A percentile compares a stretch with the other conserved stretches of the same genome.
Evolutionary conservation across 2,797 vertebrate genomes (phyloP).

Genomic region (Micromesistius poutassou): DNA sequence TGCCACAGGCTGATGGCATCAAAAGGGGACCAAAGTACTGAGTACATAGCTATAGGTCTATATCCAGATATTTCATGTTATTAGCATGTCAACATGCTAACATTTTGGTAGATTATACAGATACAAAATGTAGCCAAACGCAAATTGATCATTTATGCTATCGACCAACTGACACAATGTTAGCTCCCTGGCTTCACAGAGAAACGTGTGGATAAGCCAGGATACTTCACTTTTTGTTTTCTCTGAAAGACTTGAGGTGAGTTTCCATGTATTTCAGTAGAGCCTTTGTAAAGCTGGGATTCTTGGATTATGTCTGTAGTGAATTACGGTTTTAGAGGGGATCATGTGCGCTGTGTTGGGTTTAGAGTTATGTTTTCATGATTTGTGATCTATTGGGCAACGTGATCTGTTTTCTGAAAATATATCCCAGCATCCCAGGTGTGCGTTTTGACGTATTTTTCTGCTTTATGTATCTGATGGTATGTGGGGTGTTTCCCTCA

Average conservation of each 20-base stretch:
- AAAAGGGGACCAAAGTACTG: too few species aligned
- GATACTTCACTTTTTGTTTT: not conserved
- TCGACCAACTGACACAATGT: too few species aligned
- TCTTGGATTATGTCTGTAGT: not conserved
- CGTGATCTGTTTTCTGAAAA: slow-evolving; percentile 31
- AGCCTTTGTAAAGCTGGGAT: not conserved
- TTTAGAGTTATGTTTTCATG: slow-evolving; percentile 28
- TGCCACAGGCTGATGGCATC: too few species aligned
- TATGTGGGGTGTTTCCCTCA: not conserved
- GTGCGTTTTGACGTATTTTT: not conserved
- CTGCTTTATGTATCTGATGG: not conserved
- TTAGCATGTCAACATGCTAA: not conserved
- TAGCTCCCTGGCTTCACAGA: not conserved
- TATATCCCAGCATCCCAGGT: not conserved
- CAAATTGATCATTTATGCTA: not conserved
- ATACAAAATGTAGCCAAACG: not conserved
- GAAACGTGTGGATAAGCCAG: not conserved
- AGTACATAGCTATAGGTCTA: too few species aligned
- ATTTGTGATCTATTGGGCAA: slow-evolving; percentile 29
- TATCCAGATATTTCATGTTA: too few species aligned
- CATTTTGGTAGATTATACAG: not conserved
- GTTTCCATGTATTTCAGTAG: not conserved
- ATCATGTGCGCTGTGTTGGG: slow-evolving; percentile 22
- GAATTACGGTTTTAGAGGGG: not conserved
- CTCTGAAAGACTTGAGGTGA: not conserved